Evolutionary conservation across 2,888 invertebrate genomes (phyloP), one percentile per base, ranked within the genome.

Genomic region (Rhaphigaster nebulosa): DNA sequence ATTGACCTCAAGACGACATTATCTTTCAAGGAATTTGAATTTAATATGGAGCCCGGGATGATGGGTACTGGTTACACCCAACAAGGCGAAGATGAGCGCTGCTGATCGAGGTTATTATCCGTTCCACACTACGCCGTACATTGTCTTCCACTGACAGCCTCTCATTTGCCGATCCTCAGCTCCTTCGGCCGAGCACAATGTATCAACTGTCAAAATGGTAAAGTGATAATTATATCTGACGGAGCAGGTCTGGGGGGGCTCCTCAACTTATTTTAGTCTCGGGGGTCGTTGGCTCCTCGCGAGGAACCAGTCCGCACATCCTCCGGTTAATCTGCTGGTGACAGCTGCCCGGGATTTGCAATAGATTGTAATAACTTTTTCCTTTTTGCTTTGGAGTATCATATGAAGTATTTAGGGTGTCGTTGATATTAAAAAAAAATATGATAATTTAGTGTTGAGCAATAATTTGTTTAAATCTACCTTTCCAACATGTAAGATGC

Each of bases 131-230:
- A 20, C 70, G 70, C 34, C 70, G 70, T 76, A 34, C 70, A 76
- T 76, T 76, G 70, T 76, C 70, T 76, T 76, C 34, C 70, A 38
- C 34, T 76, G 70, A 76, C 70, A 76, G 70, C 34, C 34, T 15
- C 70, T 76, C 70, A 76, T 76, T 76, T 76, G 70, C 34, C 70
- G 70, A 70, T 76, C 70, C 1, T 76, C 70, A 20, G 34, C 70
- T 38, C 70, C 65, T 29, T n/a, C 29, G 29, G 20, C 20, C 20
- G 4, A 23, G 20, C 70, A 20, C 70, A 76, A 76, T 76, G 70
- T 76, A 76, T 76, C 70, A 76, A 76, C 70, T 76, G 70, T 76
- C 70, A 76, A 38, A 38, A 65, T 20, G 70, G 70, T 38, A 34
- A 76, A 76, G 70, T 76, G 34, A 76, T 76, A 76, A 76, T 76